A percentile compares a stretch with the other conserved stretches of the same genome.
These are phyloP conservation scores for Malurus splendens DNA, from an alignment of 2,797 vertebrate genomes.

Conservation along the genomic window DNA sequence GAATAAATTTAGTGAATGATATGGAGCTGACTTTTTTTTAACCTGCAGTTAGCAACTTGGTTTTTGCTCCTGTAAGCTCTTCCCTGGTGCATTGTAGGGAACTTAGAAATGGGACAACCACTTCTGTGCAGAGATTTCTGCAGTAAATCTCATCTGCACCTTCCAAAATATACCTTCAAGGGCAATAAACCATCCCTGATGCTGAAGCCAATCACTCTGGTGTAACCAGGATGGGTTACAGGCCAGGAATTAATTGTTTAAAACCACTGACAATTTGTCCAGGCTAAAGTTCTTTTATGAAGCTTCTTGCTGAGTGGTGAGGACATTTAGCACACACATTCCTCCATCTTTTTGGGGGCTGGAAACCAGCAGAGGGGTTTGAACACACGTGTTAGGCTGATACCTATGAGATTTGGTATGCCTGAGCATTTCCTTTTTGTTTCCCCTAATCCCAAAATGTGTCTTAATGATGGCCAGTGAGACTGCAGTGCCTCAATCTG, in stretches of 20 bases:
- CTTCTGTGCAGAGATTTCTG: background rate
- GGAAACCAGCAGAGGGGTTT: background rate
- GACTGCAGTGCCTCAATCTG: background rate
- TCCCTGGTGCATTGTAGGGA: background rate
- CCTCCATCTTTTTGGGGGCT: background rate
- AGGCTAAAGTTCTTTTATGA: background rate
- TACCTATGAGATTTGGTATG: background rate
- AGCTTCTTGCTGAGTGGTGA: background rate
- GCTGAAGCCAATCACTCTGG: background rate
- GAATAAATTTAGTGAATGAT: background rate
- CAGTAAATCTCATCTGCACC: background rate
- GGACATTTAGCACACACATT: accelerated
- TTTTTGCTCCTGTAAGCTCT: background rate
- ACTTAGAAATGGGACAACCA: background rate
- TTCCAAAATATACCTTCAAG: background rate
- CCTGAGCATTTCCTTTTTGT: background rate
- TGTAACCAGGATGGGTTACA: background rate
- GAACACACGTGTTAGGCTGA: background rate
- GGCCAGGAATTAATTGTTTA: background rate
- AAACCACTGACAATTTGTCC: background rate
- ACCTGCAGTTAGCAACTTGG: background rate
- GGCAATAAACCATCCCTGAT: background rate
- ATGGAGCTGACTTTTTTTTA: background rate
- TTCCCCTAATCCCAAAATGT: background rate
- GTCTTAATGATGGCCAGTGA: background rate